These are phyloP conservation scores for Pseudobourletiella spinata DNA, from an alignment of 1,140 invertebrate species.

Conservation along the genomic window DNA sequence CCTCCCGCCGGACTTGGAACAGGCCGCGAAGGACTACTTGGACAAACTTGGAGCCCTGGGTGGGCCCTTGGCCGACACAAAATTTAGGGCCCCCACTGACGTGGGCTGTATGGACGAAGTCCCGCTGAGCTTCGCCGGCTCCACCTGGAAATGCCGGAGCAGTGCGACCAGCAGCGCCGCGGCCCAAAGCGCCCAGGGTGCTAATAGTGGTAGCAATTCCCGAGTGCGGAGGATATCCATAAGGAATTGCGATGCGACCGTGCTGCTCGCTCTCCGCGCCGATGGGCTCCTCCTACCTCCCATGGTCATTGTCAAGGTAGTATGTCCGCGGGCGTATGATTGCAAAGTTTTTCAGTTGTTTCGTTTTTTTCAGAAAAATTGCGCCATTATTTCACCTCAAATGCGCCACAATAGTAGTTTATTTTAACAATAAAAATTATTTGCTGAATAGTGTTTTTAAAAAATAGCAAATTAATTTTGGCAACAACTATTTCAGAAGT, in stretches of 20 bases:
- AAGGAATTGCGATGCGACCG: slow-evolving; percentile 32
- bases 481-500: too few relatives aligned
- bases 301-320: slow-evolving; percentile 27
- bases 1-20: slow-evolving; percentile 20
- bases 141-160: not conserved
- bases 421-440: too few relatives aligned
- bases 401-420: too few relatives aligned
- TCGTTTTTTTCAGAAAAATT: too few relatives aligned
- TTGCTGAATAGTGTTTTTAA: too few relatives aligned
- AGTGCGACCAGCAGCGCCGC: too few relatives aligned
- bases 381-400: too few relatives aligned
- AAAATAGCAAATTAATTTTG: too few relatives aligned
- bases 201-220: not conserved
- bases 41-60: not conserved
- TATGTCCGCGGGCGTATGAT: too few relatives aligned
- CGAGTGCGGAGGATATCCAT: slow-evolving; percentile 17
- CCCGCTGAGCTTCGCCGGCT: slow-evolving; percentile 27
- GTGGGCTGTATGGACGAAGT: slow-evolving; percentile 30
- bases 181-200: too few relatives aligned
- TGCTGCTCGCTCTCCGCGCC: slow-evolving; percentile 18
- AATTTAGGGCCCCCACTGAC: not conserved
- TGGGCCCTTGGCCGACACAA: not conserved
- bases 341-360: too few relatives aligned
- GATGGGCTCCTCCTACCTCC: slow-evolving; percentile 29
- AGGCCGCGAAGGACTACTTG: slow-evolving; percentile 11